phyloP scores from a whole-genome alignment of 2,888 invertebrate genomes.

The Pammene aurita region DNA sequence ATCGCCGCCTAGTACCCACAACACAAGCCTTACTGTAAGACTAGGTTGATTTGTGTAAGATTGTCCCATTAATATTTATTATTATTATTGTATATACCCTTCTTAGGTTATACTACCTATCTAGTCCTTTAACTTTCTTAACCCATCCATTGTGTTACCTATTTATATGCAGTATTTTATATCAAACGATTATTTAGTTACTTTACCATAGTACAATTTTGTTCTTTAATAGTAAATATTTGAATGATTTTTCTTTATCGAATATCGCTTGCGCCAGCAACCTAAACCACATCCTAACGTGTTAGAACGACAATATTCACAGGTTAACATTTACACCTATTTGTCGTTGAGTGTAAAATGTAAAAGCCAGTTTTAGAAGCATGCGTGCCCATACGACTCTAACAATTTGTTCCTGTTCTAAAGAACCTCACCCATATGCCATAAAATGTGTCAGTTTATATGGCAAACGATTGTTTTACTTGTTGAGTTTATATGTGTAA shows the following conservation, averaged over 20 bases:
- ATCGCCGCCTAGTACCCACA: no score
- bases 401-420: conserved; percentile 37
- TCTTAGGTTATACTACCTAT: no score
- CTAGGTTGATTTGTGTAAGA: no score
- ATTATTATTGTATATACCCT: no score
- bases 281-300: conserved; percentile 44
- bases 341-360: conserved; percentile 59
- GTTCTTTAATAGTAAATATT: not conserved
- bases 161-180: no score
- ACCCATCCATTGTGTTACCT: no score
- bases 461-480: conserved; percentile 32
- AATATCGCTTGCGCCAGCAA: conserved; percentile 42
- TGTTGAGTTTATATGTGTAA: conserved; percentile 21
- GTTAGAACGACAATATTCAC: conserved; percentile 55
- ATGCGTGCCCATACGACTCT: conserved; percentile 42
- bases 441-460: conserved; percentile 40
- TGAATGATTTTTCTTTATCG: not conserved
- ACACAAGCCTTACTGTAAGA: no score
- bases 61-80: no score
- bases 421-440: conserved; percentile 32
- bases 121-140: no score
- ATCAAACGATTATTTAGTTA: no score
- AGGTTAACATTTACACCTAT: conserved; percentile 61
- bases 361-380: conserved; percentile 50
- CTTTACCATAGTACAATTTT: no score